Base-by-base conservation (phyloP, 2,888 invertebrate genomes). In the Chymomyza procnemis region DNA sequence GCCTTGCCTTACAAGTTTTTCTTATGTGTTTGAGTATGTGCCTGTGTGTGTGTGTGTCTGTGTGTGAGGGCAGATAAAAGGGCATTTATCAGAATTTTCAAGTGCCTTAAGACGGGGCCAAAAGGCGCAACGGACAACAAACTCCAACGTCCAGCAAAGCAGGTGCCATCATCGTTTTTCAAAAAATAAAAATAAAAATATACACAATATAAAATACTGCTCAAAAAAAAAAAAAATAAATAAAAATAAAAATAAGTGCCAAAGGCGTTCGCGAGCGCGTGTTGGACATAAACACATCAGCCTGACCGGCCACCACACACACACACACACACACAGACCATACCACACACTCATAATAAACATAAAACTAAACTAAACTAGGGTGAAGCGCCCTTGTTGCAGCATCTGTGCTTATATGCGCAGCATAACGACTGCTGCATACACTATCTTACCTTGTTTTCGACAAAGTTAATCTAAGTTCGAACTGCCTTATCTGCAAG, bases 31-130 rank as follows among this genome's bases (percentile, higher is more conserved):
- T 41, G 34, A 12, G 34, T 30, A 6, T 30, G 30, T 30, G 30
- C 6, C 4, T 30, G 30, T 34, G 34, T 2, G 4, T 30, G 30
- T 30, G 30, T 12, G 34, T 41, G 34, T 41, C 12, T 41, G 34
- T 41, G 34, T 3, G 34, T 12, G 3, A 41, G 34, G 34, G 34
- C 34, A 41, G 34, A 41, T 41, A 41, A 41, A 41, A 19, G 50
- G 50, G 50, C 50, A 50, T 50, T 50, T 50, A 50, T 50, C 50
- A 50, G 18, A 50, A 50, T 50, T 50, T 50, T n/a, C 50, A 50
- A 50, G 34, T 41, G 34, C 34, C 34, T 41, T 41, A 41, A 41
- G 34, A 41, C 19, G 50, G 12, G 14, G 50, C 14, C 47, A 50
- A 50, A 18, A 50, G 9, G 14, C 9, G 18, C 50, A 50, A 19